Base-by-base conservation (phyloP, 2,113 vertebrate genomes). In the Xenus cinereus region DNA sequence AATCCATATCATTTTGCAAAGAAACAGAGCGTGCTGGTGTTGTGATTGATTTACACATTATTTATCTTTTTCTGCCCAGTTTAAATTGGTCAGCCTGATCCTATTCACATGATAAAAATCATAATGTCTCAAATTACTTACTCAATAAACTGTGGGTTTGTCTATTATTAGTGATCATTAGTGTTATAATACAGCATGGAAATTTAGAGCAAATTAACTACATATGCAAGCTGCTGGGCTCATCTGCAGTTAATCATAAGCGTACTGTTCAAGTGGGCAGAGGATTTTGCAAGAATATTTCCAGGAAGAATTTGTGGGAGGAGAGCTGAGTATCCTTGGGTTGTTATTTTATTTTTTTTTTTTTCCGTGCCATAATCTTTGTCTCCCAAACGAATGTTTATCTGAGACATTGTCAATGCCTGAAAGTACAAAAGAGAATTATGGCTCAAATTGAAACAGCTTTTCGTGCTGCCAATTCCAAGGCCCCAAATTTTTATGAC, bases 101-200 rank as follows among this genome's bases (percentile, higher is more conserved):
- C 96, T 97, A 87, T 97, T 97, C 97, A 95, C 96, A 93, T 88
- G 96, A 98, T 97, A 97, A 98, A 98, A 98, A 98, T 96, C 97
- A 93, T 98, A 98, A 98, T 98, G 97, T 98, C 97, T 98, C 97
- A 97, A 98, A 98, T 98, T 98, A 98, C 98, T 98, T 98, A 98
- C 98, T 98, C 98, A 98, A 98, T 98, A 98, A 98, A 98, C 97
- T 98, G 98, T 98, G 98, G 98, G 98, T 98, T 98, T 98, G 97
- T 98, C 98, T 98, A 97, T 98, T 98, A 98, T 98, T 98, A 98
- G 98, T 97, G 97, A 98, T 98, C 98, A 98, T 98, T 98, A 98
- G 97, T 89, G 97, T 97, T 98, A 98, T 98, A 98, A 98, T 98
- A 91, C 97, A 96, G 98, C 98, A 96, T 98, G 97, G 97, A 98